These are phyloP conservation scores for Acrossocheilus fasciatus DNA, from an alignment of 2,797 vertebrate species.

Conservation along the genomic window DNA sequence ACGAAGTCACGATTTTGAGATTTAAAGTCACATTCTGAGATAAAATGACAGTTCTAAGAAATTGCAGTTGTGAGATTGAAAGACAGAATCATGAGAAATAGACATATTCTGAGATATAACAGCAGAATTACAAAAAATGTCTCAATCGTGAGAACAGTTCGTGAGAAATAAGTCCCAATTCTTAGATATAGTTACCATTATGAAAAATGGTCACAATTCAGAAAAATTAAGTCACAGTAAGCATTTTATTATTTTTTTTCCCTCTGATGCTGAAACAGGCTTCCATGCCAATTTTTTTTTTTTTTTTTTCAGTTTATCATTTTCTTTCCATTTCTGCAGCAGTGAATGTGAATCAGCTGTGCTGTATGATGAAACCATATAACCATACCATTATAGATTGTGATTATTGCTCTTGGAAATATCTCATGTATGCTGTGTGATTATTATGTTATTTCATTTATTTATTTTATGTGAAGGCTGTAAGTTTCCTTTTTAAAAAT, in stretches of 20 bases:
- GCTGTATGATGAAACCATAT: conserved; percentile 60
- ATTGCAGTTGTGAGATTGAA: not conserved
- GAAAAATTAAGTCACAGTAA: not conserved
- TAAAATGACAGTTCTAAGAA: not conserved
- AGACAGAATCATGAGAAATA: not conserved
- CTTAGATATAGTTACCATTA: not conserved
- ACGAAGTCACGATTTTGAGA: not conserved
- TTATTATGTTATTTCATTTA: not conserved
- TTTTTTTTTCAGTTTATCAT: conserved; percentile 59
- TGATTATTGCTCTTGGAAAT: conserved; percentile 45
- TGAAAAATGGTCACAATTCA: not conserved
- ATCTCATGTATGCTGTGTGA: conserved; percentile 23
- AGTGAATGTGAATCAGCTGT: conserved; percentile 70
- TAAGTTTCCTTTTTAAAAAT: conserved; percentile 35
- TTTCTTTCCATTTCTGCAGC: conserved; percentile 64
- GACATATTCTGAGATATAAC: not conserved
- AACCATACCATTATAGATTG: conserved; percentile 57
- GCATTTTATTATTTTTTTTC: not conserved
- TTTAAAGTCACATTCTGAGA: not conserved
- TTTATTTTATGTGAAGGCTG: conserved; percentile 21
- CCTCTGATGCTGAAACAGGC: not conserved
- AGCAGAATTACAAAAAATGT: not conserved
- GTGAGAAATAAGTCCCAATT: not conserved
- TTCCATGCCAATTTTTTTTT: conserved; percentile 51
- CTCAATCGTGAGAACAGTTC: not conserved